Conservation (phyloP, 2,797 vertebrate species). For the Argentina silus region DNA sequence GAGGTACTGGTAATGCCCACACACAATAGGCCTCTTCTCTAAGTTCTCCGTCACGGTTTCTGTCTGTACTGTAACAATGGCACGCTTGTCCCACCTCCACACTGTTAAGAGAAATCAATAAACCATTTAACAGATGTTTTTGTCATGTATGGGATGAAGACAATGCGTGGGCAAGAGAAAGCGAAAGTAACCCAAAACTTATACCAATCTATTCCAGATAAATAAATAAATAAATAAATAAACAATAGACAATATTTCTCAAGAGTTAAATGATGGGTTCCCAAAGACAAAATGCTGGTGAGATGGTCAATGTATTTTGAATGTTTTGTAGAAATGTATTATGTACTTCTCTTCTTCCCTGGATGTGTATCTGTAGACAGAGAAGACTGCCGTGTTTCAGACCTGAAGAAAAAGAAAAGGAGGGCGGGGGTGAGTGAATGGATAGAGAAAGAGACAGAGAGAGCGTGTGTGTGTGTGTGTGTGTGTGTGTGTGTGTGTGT, state of each 20-base stretch:
- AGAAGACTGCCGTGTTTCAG: too few relatives aligned
- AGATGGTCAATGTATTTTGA: background rate
- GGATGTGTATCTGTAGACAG: too few relatives aligned
- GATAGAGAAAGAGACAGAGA: too few relatives aligned
- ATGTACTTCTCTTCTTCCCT: too few relatives aligned
- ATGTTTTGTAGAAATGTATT: background rate
- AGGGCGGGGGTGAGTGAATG: too few relatives aligned
- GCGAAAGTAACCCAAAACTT: too few relatives aligned
- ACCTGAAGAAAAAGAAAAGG: too few relatives aligned
- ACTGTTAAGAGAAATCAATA: background rate
- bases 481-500: too few relatives aligned
- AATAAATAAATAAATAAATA: background rate
- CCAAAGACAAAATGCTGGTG: background rate
- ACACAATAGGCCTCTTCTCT: background rate
- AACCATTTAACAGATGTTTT: background rate
- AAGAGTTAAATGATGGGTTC: background rate
- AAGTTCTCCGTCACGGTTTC: too few relatives aligned
- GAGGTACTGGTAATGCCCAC: constrained; percentile 32
- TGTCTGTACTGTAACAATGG: background rate
- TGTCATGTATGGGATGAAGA: too few relatives aligned
- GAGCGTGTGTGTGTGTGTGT: too few relatives aligned
- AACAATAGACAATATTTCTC: background rate
- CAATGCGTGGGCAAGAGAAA: too few relatives aligned
- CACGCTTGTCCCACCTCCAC: background rate
- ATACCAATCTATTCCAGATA: background rate